These are phyloP conservation scores for Bellardia bayeri DNA, from an alignment of 2,888 invertebrate species.

Conservation along the genomic window DNA sequence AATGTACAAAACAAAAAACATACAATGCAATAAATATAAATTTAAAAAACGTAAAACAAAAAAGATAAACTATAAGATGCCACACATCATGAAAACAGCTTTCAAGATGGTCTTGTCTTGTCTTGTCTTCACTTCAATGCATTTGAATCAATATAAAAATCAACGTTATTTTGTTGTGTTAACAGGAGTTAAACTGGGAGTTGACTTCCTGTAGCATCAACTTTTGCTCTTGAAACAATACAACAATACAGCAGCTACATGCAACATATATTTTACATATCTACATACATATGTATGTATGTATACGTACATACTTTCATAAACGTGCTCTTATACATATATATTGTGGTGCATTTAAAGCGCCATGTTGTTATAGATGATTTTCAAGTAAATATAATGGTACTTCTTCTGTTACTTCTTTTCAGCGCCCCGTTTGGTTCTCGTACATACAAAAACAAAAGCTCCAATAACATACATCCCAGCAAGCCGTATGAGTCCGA, in stretches of 20 bases:
- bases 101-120: slow-evolving; percentile 44
- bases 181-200: slow-evolving; percentile 68
- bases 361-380: slow-evolving; percentile 70
- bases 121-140: slow-evolving; percentile 51
- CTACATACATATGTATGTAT: not conserved
- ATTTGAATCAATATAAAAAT: slow-evolving; percentile 48
- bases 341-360: slow-evolving; percentile 47
- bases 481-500: no score
- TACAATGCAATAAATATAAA: not conserved
- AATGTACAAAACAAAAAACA: slow-evolving; percentile 16
- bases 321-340: not conserved
- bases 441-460: slow-evolving; percentile 7
- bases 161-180: slow-evolving; percentile 60
- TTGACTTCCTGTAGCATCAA: slow-evolving; percentile 68
- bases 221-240: slow-evolving; percentile 56
- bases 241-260: slow-evolving; percentile 39
- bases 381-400: slow-evolving; percentile 56
- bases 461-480: slow-evolving; percentile 10
- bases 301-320: not conserved
- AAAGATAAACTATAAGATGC: slow-evolving; percentile 58
- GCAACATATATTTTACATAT: not conserved
- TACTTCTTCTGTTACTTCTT: not conserved
- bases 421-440: not conserved
- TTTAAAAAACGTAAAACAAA: not conserved
- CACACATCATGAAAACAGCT: slow-evolving; percentile 64